Base-by-base conservation (phyloP, 2,113 vertebrate species). In the Excalfactoria chinensis region DNA sequence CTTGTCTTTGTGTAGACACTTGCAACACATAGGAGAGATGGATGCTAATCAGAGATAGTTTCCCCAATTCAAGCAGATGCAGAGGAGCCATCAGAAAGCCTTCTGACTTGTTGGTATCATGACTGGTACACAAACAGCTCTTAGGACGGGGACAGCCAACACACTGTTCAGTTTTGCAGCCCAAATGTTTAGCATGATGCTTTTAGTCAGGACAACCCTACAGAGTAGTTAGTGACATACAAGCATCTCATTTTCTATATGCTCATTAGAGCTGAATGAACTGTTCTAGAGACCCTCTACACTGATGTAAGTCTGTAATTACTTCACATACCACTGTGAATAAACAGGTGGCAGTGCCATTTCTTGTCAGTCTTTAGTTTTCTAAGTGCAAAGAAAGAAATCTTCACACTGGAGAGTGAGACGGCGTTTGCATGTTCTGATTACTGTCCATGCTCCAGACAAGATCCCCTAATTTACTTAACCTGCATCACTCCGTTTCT, bases 21-120 rank as follows among this genome's bases (percentile, higher is more conserved):
- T 46, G 19, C 20, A 68, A 63, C 14, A 70, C 0, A 0, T 1
- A 58, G 34, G 68, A 75, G 43, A 28, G 35, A 18, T 28, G 46
- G 49, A 21, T 3, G 2, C 13, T 58, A 59, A 20, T 18, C 16
- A 48, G 60, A 85, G 25, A 30, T 1, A 2, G 9, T 35, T 68
- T 25, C 26, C 22, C 56, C 1, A 0, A 30, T 43, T 64, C 23
- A 74, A 59, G 69, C 37, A 64, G 26, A 40, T 4, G 49, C 0
- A 26, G 13, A 70, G 7, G 6, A 64, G 30, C 14, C 44, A 68
- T 63, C 23, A 35, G 32, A 75, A 40, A 59, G 30, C 13, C 53
- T 87, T 70, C 75, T 22, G 53, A 26, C 44, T 72, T 0, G 1
- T 5, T 80, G 59, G 6, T 66, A 28, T 63, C 37, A 37, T 4